phyloP scores from a whole-genome alignment of 2,888 invertebrate genomes.

The Ecliptopera silaceata region DNA sequence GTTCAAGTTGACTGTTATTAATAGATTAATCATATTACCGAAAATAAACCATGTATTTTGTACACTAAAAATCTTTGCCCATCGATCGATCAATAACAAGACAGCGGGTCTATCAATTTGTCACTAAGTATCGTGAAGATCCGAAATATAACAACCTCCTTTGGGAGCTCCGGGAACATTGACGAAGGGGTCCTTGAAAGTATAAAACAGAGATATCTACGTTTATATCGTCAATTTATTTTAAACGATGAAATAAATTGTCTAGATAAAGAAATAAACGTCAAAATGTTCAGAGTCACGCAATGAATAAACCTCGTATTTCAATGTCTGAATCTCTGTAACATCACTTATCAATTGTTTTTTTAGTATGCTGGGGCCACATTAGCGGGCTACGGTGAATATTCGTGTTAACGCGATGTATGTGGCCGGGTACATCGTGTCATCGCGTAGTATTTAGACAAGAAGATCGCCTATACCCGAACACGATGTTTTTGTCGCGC shows the following conservation, averaged over 20 bases:
- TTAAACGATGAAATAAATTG: constrained; percentile 14
- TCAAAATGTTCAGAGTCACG: constrained; percentile 13
- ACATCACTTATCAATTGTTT: not conserved
- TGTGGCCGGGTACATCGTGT: no score
- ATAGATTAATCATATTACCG: no score
- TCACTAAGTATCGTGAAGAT: constrained; percentile 27
- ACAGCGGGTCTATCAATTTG: constrained; percentile 13
- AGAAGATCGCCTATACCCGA: no score
- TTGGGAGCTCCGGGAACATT: constrained; percentile 37
- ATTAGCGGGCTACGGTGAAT: no score
- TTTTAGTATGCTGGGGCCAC: no score
- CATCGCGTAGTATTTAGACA: no score
- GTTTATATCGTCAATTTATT: constrained; percentile 20
- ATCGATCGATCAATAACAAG: constrained; percentile 12
- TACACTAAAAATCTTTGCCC: no score
- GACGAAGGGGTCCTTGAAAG: constrained; percentile 37
- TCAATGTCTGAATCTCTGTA: not conserved
- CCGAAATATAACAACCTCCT: constrained; percentile 36
- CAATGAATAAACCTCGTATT: constrained; percentile 9
- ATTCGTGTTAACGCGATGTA: no score
- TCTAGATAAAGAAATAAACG: not conserved
- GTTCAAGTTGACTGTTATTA: no score
- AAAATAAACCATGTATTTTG: no score
- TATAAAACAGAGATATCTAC: constrained; percentile 13
- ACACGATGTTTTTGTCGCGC: no score